Percentiles rank a stretch among this genome's conserved stretches.
Evolutionary conservation across 2,888 invertebrate genomes (phyloP).

Genomic region (Trissonchulus latispiculum): DNA sequence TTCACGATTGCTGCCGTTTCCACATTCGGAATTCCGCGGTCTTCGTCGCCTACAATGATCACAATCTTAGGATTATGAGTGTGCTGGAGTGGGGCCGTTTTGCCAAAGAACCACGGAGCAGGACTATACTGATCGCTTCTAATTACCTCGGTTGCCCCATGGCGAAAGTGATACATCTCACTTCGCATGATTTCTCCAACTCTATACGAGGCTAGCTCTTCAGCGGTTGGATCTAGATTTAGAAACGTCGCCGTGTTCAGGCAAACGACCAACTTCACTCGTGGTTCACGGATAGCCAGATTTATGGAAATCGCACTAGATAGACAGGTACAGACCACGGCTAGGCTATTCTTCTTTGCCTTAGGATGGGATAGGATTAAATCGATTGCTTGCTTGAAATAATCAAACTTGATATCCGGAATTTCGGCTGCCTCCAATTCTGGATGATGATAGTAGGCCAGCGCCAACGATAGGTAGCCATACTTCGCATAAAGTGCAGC

Average conservation of each 20-base stretch:
- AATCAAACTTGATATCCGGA: background rate
- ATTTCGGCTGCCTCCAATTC: background rate
- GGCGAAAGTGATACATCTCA: too few species aligned
- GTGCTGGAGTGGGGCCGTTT: too few species aligned
- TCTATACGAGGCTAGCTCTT: too few species aligned
- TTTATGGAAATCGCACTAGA: background rate
- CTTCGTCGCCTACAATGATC: too few species aligned
- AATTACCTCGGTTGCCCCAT: too few species aligned
- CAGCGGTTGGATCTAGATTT: background rate
- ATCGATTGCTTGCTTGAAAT: background rate
- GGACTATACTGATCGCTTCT: too few species aligned
- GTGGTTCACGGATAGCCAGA: background rate
- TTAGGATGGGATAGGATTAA: background rate
- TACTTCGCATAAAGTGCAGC: constrained; percentile 39
- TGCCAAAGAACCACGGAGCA: too few species aligned
- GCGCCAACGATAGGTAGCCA: constrained; percentile 35
- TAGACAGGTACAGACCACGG: background rate
- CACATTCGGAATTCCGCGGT: too few species aligned
- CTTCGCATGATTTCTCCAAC: too few species aligned
- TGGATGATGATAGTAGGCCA: constrained; percentile 32
- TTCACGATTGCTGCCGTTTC: too few species aligned
- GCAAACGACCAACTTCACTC: background rate
- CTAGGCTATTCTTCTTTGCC: background rate
- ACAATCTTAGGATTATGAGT: too few species aligned
- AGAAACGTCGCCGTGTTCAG: background rate